Base-by-base conservation (phyloP, 1,140 invertebrate genomes). In the Microplitis mediator region DNA sequence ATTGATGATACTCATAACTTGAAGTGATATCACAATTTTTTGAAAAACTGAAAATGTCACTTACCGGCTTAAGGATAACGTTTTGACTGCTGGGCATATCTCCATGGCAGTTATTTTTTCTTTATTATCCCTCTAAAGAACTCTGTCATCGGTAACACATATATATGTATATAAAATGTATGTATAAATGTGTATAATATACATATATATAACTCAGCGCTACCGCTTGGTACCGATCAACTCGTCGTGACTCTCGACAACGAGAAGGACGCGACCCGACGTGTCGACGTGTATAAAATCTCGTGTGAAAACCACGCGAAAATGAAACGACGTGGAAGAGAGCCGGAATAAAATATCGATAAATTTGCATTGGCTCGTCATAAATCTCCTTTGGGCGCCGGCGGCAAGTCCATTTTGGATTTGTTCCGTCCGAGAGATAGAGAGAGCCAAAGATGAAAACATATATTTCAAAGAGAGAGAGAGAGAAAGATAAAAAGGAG, bases 1-100 rank as follows among this genome's bases (percentile, higher is more conserved):
- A 82, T 83, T 80, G 80, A 82, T 79, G 77, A 75, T 60, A 62
- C 75, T 75, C 78, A 78, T 81, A 82, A 79, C 77, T 83, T 76
- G 72, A 50, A 62, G 64, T 71, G 67, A 77, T 79, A 80, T 78
- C 78, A 74, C 64, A 67, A 77, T 79, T 80, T 78, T 77, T 76
- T 73, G 34, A 51, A 51, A 52, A 63, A 64, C 61, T 52, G 36
- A 9, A 63, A 64, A 51, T 66, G 50, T 72, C 54, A 14, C 61
- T 66, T 65, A 35, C 34, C 31, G 9, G 11, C 8, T 14, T 62
- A 50, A 58, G 56, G 56, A 58, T 58, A 31, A 51, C 63, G 23
- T 32, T 65, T 50, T 45, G 36, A 65, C 63, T 65, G 39, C 39
- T 3, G 13, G 16, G n/a, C 45, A 65, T 65, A 65, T 65, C 63